Conservation (phyloP, 2,797 vertebrate genomes). For the Chlorospingus flavigularis region DNA sequence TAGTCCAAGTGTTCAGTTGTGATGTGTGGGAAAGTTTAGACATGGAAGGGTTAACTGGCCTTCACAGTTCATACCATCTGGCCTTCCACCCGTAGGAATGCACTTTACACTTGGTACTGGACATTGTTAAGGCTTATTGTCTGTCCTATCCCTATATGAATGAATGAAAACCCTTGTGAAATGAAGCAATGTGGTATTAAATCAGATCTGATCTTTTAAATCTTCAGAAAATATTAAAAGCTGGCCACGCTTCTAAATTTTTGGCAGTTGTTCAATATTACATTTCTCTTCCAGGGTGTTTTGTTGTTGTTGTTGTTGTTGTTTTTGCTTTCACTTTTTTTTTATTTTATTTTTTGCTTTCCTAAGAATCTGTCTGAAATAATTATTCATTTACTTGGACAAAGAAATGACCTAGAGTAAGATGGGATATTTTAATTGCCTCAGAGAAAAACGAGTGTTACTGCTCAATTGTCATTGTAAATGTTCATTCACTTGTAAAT, state of each 20-base stretch:
- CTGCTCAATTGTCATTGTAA: not conserved
- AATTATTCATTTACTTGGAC: not conserved
- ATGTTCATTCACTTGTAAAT: not conserved
- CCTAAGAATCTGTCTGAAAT: not conserved
- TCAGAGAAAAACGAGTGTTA: not conserved
- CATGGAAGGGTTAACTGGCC: not conserved
- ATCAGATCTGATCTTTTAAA: slow-evolving; percentile 20
- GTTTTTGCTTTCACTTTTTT: no score
- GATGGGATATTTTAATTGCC: slow-evolving; percentile 23
- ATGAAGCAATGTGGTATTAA: not conserved
- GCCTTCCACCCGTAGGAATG: not conserved
- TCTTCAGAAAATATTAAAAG: not conserved
- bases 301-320: not conserved
- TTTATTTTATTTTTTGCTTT: not conserved
- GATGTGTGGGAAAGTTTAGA: not conserved
- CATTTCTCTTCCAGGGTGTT: not conserved
- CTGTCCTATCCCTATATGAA: not conserved
- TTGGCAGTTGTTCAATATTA: slow-evolving; percentile 8
- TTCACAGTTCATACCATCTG: not conserved
- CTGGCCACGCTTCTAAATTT: not conserved
- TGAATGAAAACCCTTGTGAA: not conserved
- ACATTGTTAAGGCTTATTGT: not conserved
- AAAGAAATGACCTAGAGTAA: not conserved
- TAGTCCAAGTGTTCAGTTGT: not conserved
- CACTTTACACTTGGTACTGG: not conserved